Conservation (phyloP, 2,113 vertebrate species). For the Tringa solitaria region DNA sequence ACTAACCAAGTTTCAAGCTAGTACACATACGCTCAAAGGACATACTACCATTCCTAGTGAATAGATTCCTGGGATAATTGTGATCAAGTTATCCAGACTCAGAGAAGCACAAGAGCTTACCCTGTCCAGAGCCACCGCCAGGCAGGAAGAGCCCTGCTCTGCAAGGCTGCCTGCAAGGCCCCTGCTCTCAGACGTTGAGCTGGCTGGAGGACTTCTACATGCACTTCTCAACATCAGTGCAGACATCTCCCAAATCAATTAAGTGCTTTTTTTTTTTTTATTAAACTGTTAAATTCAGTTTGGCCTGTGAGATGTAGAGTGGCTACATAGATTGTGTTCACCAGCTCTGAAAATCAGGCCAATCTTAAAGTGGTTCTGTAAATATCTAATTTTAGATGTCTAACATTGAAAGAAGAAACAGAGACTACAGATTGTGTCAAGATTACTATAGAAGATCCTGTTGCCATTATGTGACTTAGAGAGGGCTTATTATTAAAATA, state of each 20-base stretch:
- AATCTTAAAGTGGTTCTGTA: background rate
- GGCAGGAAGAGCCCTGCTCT: background rate
- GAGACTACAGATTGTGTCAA: background rate
- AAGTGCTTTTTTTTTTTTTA: no score
- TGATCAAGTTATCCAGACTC: background rate
- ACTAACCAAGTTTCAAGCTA: background rate
- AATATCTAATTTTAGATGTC: background rate
- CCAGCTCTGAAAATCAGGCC: background rate
- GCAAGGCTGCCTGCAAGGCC: accelerated
- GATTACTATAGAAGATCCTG: background rate
- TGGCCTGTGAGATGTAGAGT: background rate
- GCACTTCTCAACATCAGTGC: accelerated
- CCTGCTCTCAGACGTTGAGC: accelerated
- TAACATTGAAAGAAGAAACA: background rate
- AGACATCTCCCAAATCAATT: background rate
- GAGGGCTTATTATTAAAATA: background rate
- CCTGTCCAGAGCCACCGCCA: accelerated
- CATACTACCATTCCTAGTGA: accelerated
- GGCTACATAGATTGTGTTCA: background rate
- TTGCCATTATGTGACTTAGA: background rate
- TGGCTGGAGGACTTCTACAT: background rate
- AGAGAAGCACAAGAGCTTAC: background rate
- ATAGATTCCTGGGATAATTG: background rate
- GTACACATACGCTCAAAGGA: background rate
- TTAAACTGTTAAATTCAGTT: background rate